Evolutionary conservation across 1,140 invertebrate genomes (phyloP).

Genomic region (Lutraria rhynchaena): DNA sequence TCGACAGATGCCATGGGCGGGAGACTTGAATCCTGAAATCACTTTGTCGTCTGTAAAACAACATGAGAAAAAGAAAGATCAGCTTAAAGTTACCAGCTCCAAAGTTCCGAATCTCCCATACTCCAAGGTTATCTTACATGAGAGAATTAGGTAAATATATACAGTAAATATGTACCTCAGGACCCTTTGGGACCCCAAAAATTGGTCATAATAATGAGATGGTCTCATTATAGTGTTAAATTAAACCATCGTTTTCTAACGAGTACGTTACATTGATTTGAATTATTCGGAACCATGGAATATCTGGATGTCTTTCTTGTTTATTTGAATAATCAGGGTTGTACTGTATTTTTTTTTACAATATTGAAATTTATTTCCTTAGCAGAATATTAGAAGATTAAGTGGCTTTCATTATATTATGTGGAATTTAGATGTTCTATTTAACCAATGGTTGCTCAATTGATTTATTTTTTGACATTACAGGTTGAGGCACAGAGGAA

Average conservation of each 20-base stretch:
- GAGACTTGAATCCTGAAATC: slow-evolving; percentile 76
- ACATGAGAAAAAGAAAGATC: slow-evolving; percentile 80
- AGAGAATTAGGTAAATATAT: slow-evolving; percentile 80
- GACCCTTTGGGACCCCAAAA: too few relatives aligned
- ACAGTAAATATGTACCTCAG: neutral
- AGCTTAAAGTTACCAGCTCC: slow-evolving; percentile 71
- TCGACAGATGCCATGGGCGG: slow-evolving; percentile 81
- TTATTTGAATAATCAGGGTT: too few relatives aligned
- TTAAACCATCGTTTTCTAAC: too few relatives aligned
- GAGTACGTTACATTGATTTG: neutral
- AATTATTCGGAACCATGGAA: neutral
- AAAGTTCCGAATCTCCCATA: slow-evolving; percentile 80
- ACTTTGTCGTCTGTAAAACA: slow-evolving; percentile 71
- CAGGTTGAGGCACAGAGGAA: slow-evolving; percentile 73
- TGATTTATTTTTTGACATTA: neutral
- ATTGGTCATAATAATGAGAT: too few relatives aligned
- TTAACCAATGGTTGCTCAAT: too few relatives aligned
- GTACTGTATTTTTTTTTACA: too few relatives aligned
- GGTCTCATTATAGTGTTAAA: too few relatives aligned
- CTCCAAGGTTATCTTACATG: slow-evolving; percentile 79
- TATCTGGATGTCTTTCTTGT: neutral
- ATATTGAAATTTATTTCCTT: too few relatives aligned
- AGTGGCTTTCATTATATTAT: too few relatives aligned
- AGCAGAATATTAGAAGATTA: too few relatives aligned
- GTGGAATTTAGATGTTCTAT: too few relatives aligned